These are phyloP conservation scores for Pardalotus punctatus DNA, from an alignment of 2,113 vertebrate genomes.

Conservation along the genomic window DNA sequence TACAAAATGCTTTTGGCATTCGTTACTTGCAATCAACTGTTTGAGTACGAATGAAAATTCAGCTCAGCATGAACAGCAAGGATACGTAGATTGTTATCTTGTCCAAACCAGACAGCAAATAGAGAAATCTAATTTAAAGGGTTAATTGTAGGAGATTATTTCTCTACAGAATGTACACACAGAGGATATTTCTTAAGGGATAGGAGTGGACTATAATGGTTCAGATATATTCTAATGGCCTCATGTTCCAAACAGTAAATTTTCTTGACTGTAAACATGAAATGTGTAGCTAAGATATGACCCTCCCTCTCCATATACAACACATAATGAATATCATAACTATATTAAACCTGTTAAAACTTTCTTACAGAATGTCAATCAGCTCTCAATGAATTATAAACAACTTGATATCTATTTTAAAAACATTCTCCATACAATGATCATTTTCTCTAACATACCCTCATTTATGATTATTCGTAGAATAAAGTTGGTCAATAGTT, in stretches of 20 bases:
- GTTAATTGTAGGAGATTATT: neutral
- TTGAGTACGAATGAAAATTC: conserved; percentile 8
- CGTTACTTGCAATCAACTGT: neutral
- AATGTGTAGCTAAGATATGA: neutral
- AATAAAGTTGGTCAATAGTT: neutral
- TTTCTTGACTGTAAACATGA: neutral
- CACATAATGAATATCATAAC: neutral
- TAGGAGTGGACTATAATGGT: neutral
- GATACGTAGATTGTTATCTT: neutral
- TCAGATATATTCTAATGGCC: neutral
- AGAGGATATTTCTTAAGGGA: neutral
- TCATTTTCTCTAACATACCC: neutral
- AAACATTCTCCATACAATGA: neutral
- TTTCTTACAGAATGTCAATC: neutral
- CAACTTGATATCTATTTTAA: neutral
- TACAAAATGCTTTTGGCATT: conserved; percentile 54
- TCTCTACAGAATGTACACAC: neutral
- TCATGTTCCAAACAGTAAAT: neutral
- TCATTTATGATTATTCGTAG: neutral
- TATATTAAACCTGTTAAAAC: neutral
- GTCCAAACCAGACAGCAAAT: neutral
- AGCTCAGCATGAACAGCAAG: neutral
- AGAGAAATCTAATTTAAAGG: neutral
- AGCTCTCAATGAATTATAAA: neutral
- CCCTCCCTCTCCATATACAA: neutral